Conservation (phyloP, 1,140 invertebrate genomes). For the Drosophila truncata region DNA sequence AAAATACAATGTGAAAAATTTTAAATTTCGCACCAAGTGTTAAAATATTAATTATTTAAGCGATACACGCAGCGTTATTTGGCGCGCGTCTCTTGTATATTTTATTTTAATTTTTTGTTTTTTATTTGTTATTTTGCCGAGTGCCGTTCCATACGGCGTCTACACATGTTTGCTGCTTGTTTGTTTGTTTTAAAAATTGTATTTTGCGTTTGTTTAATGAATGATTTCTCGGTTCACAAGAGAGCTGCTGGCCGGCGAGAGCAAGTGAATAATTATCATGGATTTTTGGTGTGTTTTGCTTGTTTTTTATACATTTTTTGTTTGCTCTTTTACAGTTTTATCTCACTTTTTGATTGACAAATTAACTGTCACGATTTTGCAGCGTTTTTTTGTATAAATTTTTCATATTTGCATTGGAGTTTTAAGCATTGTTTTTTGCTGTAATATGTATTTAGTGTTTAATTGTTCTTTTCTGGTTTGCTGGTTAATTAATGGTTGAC, state of each 20-base stretch:
- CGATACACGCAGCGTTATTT: conserved; percentile 73
- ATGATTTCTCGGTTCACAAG: conserved; percentile 65
- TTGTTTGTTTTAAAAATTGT: conserved; percentile 75
- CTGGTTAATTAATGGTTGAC: conserved; percentile 50
- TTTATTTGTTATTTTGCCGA: conserved; percentile 66
- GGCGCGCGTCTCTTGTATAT: conserved; percentile 81
- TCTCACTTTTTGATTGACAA: conserved; percentile 62
- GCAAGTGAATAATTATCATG: conserved; percentile 80
- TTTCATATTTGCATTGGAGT: conserved; percentile 41
- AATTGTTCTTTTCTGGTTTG: conserved; percentile 60
- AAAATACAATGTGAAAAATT: conserved; percentile 76
- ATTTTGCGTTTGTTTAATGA: conserved; percentile 69
- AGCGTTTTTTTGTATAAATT: conserved; percentile 10
- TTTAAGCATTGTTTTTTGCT: conserved; percentile 36
- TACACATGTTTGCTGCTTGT: conserved; percentile 78
- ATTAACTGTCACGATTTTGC: conserved; percentile 72
- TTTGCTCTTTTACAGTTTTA: conserved; percentile 17
- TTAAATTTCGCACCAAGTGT: conserved; percentile 64
- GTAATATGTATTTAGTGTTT: conserved; percentile 50
- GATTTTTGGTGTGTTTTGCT: conserved; percentile 46
- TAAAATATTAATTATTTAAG: conserved; percentile 84
- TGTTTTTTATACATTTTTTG: conserved; percentile 1
- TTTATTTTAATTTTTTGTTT: conserved; percentile 71
- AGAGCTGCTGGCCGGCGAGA: conserved; percentile 29
- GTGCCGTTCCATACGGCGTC: conserved; percentile 36